Conservation (phyloP, 2,888 invertebrate species). For the Drosophila barbarae region DNA sequence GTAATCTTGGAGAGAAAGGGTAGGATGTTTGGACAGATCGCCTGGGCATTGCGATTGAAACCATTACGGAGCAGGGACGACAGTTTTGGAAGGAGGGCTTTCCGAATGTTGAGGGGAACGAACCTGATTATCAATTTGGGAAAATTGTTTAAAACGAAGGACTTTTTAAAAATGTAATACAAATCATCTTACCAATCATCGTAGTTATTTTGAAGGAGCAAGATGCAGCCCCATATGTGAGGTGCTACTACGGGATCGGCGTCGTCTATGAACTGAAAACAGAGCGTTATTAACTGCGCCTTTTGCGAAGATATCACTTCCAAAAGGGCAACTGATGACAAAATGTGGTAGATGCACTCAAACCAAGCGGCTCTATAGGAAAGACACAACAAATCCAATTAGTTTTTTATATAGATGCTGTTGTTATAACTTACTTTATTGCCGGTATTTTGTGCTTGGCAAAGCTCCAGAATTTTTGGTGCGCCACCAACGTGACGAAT, state of each 20-base stretch:
- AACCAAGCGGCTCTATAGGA: constrained; percentile 84
- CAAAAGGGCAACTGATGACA: constrained; percentile 81
- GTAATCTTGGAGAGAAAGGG: constrained; percentile 86
- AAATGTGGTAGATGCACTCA: constrained; percentile 83
- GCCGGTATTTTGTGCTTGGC: constrained; percentile 81
- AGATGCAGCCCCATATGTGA: constrained; percentile 87
- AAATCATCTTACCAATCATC: constrained; percentile 77
- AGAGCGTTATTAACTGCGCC: constrained; percentile 81
- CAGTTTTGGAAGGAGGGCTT: constrained; percentile 87
- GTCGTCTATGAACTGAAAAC: constrained; percentile 85
- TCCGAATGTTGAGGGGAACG: constrained; percentile 85
- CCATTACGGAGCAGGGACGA: constrained; percentile 84
- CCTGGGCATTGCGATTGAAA: constrained; percentile 88
- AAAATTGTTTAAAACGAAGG: neutral
- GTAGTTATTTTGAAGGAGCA: constrained; percentile 83
- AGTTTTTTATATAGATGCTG: neutral
- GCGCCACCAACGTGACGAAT: constrained; percentile 82
- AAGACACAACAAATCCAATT: neutral
- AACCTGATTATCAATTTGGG: constrained; percentile 60
- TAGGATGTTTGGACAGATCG: constrained; percentile 87
- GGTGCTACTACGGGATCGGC: constrained; percentile 84
- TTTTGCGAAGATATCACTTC: constrained; percentile 82
- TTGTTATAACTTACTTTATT: constrained; percentile 72
- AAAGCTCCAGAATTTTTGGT: constrained; percentile 87
- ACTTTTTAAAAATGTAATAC: fast-evolving